These are phyloP conservation scores for Promerops cafer DNA, from an alignment of 2,113 vertebrate species.

Conservation along the genomic window DNA sequence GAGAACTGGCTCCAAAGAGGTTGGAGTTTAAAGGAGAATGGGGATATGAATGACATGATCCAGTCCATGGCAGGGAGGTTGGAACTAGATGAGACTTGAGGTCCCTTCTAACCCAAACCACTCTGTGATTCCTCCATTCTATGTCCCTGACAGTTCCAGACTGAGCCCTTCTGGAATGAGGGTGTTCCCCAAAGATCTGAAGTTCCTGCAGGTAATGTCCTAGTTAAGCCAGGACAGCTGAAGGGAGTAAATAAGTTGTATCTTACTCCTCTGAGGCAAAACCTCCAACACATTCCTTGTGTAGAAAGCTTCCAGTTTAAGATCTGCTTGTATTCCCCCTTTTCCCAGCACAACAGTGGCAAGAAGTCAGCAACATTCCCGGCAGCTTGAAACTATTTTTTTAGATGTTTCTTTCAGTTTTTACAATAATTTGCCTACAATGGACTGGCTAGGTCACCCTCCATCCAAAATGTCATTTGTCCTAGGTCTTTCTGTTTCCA, in stretches of 20 bases:
- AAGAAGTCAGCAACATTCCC: neutral
- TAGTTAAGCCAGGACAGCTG: neutral
- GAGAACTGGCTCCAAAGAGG: neutral
- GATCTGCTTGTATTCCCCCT: neutral
- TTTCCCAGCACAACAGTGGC: neutral
- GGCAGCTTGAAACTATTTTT: neutral
- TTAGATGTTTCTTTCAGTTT: neutral
- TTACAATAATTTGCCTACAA: neutral
- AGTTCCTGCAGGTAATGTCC: neutral
- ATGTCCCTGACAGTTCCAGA: neutral
- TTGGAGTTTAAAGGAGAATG: neutral
- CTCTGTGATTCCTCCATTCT: neutral
- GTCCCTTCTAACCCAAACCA: neutral
- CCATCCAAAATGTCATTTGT: neutral
- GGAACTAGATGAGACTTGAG: neutral
- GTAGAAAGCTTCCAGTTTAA: neutral
- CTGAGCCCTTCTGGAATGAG: neutral
- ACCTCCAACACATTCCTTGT: accelerated
- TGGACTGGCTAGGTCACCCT: neutral
- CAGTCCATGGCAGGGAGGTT: neutral
- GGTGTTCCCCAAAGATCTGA: neutral
- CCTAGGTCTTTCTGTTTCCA: neutral
- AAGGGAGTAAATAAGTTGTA: neutral
- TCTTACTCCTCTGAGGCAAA: neutral
- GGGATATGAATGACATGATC: neutral